These are phyloP conservation scores for Caprella mutica DNA, from an alignment of 2,888 invertebrate genomes.

Conservation along the genomic window DNA sequence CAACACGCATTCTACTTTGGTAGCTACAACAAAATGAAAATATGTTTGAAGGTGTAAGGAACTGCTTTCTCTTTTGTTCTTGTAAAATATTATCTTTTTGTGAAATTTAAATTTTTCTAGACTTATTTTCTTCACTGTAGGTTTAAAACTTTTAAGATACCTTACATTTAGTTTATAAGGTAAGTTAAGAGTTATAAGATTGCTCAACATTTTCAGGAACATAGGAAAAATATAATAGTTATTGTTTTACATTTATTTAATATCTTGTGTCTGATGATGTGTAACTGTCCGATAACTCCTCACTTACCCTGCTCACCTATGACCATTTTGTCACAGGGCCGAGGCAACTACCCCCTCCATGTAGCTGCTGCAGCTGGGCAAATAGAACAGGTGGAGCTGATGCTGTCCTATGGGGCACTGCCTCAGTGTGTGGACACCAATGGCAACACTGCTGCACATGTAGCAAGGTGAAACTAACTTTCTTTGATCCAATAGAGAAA, in stretches of 20 bases:
- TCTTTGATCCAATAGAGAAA: background rate
- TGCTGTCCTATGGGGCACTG: conserved; percentile 88
- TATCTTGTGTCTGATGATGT: conserved; percentile 11
- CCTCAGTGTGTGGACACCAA: conserved; percentile 67
- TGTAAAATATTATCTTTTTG: too few species aligned
- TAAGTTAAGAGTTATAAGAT: too few species aligned
- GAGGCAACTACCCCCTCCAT: conserved; percentile 80
- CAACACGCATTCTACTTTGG: too few species aligned
- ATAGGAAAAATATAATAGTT: background rate
- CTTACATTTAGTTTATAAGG: too few species aligned
- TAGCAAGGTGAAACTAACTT: conserved; percentile 50
- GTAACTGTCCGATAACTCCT: too few species aligned
- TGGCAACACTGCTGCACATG: conserved; percentile 59
- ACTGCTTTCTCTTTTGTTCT: too few species aligned
- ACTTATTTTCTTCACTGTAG: too few species aligned
- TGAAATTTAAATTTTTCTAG: too few species aligned
- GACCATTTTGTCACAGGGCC: conserved; percentile 52
- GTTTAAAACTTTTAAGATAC: too few species aligned
- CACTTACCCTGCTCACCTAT: background rate
- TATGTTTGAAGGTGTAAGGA: too few species aligned
- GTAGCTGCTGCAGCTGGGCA: conserved; percentile 91
- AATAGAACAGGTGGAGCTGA: conserved; percentile 75
- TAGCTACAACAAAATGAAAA: too few species aligned
- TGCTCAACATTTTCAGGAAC: too few species aligned
- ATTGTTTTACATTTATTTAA: background rate